Evolutionary conservation across 2,113 vertebrate genomes (phyloP).

Genomic region (Hypomesus transpacificus): DNA sequence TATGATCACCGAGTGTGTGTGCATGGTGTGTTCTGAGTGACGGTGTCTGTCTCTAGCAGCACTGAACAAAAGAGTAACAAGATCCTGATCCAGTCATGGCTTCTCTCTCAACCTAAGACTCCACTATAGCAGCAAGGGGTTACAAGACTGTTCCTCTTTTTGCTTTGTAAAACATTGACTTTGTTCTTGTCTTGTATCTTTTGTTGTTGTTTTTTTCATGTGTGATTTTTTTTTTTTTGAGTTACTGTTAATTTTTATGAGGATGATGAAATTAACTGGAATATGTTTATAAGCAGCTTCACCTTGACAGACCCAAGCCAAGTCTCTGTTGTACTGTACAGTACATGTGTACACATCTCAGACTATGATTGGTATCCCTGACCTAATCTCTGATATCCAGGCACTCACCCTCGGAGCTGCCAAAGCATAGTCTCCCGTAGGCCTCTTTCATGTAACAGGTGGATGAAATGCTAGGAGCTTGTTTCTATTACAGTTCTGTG

Average conservation of each 20-base stretch:
- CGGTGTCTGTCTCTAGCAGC: conserved; percentile 56
- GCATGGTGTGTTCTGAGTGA: conserved; percentile 45
- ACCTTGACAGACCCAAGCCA: not conserved
- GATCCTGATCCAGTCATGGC: conserved; percentile 18
- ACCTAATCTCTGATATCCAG: no score
- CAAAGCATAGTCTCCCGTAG: no score
- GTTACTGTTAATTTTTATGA: conserved; percentile 41
- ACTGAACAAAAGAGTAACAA: conserved; percentile 42
- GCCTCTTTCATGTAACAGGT: no score
- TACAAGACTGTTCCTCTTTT: conserved; percentile 49
- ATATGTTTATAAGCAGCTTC: conserved; percentile 48
- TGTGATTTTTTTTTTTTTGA: conserved; percentile 54
- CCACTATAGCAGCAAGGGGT: conserved; percentile 35
- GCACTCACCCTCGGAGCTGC: no score
- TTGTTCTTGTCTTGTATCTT: conserved; percentile 36
- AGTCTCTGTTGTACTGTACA: no score
- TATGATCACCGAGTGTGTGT: conserved; percentile 37
- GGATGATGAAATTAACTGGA: conserved; percentile 58
- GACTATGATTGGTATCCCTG: no score
- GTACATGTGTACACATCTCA: no score
- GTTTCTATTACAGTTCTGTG: no score
- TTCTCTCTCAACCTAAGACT: conserved; percentile 36
- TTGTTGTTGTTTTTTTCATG: conserved; percentile 7
- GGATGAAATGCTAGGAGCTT: no score
- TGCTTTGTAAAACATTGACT: conserved; percentile 44